Percentiles rank a stretch among this genome's conserved stretches.
phyloP scores from a whole-genome alignment of 64 coral and sea anemone species.

The Astreopora myriophthalma region DNA sequence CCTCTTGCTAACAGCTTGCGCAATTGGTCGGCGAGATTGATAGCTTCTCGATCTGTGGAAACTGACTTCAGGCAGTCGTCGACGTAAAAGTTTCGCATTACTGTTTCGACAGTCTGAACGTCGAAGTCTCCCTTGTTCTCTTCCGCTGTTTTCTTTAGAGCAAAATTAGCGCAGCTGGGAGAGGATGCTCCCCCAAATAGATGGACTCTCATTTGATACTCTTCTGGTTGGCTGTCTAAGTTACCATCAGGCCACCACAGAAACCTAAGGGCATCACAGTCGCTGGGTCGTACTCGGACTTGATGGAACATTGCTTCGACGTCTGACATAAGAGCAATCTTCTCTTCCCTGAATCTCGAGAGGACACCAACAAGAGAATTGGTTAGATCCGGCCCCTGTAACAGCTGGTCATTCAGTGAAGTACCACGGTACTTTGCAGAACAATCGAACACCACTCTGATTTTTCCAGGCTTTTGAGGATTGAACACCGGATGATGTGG shows the following conservation, averaged over 20 bases:
- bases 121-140: conserved; percentile 49
- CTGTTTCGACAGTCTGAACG: not conserved
- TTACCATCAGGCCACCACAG: conserved; percentile 57
- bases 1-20: not conserved
- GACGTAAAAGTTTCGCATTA: conserved; percentile 22
- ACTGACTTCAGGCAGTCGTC: conserved; percentile 35
- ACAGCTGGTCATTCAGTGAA: conserved; percentile 27
- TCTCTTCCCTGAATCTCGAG: conserved; percentile 15
- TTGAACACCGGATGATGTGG: conserved; percentile 36
- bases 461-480: conserved; percentile 39
- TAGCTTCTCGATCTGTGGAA: not conserved
- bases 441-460: conserved; percentile 54
- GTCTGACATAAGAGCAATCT: conserved; percentile 51
- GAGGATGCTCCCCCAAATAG: conserved; percentile 42
- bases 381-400: conserved; percentile 48
- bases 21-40: conserved; percentile 1
- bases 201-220: conserved; percentile 60
- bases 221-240: not conserved
- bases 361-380: conserved; percentile 54
- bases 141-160: conserved; percentile 10
- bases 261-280: not conserved
- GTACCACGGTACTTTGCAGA: conserved; percentile 7
- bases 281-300: conserved; percentile 24
- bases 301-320: conserved; percentile 64
- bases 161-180: conserved; percentile 58